phyloP scores from a whole-genome alignment of 2,113 vertebrate species.

The Seriola rivoliana region DNA sequence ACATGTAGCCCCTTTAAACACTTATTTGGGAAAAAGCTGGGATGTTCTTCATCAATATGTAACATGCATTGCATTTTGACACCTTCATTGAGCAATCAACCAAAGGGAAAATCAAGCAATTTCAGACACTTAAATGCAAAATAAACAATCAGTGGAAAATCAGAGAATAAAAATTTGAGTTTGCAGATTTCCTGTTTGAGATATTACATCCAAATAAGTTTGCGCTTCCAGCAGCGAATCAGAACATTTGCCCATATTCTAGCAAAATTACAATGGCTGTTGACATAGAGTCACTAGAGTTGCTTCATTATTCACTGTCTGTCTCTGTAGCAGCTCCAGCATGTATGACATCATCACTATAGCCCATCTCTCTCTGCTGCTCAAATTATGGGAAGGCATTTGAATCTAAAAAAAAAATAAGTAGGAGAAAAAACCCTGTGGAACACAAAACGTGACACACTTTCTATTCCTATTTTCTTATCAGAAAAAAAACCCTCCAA shows the following conservation, averaged over 20 bases:
- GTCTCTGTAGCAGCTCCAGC: neutral
- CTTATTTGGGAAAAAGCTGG: neutral
- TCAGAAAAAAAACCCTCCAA: neutral
- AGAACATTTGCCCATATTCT: conserved; percentile 1
- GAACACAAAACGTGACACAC: neutral
- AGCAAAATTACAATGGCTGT: neutral
- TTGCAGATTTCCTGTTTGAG: conserved; percentile 7
- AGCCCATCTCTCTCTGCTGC: neutral
- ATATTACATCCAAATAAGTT: neutral
- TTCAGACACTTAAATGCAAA: neutral
- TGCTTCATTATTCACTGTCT: conserved; percentile 6
- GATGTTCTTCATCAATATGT: neutral
- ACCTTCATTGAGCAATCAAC: neutral
- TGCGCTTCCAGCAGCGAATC: neutral
- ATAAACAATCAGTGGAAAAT: neutral
- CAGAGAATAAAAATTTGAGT: neutral
- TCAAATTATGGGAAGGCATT: neutral
- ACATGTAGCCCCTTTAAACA: neutral
- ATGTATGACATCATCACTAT: neutral
- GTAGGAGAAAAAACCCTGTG: neutral
- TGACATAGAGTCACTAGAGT: conserved; percentile 7
- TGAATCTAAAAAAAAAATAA: neutral
- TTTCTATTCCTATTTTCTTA: neutral
- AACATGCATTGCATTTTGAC: neutral
- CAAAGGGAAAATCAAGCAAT: neutral